Conservation (phyloP, 2,888 invertebrate species). For the Eristalis pertinax region DNA sequence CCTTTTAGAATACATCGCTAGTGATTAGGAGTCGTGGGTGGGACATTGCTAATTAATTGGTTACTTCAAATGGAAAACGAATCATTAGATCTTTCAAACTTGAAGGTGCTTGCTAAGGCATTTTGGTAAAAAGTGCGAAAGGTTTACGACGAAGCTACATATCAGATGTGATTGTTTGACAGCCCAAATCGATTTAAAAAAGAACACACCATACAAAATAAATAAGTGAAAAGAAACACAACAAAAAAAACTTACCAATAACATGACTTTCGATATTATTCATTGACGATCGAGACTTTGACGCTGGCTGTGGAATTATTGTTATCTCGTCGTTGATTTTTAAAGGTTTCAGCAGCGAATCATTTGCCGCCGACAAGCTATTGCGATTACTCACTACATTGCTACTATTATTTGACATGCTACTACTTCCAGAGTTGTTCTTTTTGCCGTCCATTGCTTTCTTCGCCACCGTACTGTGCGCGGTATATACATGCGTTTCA, state of each 20-base stretch:
- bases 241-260: slow-evolving; percentile 77
- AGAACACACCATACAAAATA: background rate
- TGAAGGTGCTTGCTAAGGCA: no score
- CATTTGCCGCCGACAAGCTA: slow-evolving; percentile 80
- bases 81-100: no score
- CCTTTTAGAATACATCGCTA: no score
- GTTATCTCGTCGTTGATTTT: slow-evolving; percentile 95
- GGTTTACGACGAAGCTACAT: no score
- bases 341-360: slow-evolving; percentile 89
- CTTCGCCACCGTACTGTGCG: slow-evolving; percentile 94
- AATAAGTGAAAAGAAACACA: background rate
- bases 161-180: no score
- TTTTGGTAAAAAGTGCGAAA: no score
- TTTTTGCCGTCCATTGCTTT: slow-evolving; percentile 88
- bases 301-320: slow-evolving; percentile 92
- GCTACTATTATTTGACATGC: slow-evolving; percentile 51
- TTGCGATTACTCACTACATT: slow-evolving; percentile 74
- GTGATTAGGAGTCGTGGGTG: no score
- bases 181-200: background rate
- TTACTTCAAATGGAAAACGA: no score
- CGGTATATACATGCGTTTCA: slow-evolving; percentile 96
- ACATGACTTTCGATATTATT: slow-evolving; percentile 81
- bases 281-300: slow-evolving; percentile 78
- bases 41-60: no score
- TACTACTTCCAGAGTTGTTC: slow-evolving; percentile 75